Base-by-base conservation (phyloP, 1,140 invertebrate species). In the Drosophila busckii region DNA sequence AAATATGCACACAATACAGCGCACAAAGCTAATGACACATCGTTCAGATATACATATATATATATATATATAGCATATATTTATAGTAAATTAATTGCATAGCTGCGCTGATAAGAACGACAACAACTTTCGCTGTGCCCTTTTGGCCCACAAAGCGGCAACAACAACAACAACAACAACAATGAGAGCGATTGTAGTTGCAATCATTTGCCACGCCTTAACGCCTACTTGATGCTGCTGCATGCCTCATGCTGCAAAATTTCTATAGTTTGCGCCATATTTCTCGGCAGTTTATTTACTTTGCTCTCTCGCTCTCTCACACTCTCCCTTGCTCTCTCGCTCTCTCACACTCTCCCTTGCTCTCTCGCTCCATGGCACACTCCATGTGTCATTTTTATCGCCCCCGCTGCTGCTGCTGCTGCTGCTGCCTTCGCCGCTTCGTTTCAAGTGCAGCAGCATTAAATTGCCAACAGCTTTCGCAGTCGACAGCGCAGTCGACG, bases 311-410 rank as follows among this genome's bases (percentile, higher is more conserved):
- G n/a, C n/a, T n/a, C n/a, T n/a, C n/a, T n/a, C n/a, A n/a, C n/a
- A n/a, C n/a, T n/a, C n/a, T n/a, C n/a, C n/a, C n/a, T n/a, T n/a
- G n/a, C n/a, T n/a, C n/a, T n/a, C n/a, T n/a, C n/a, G n/a, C n/a
- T n/a, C n/a, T n/a, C n/a, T n/a, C n/a, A n/a, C n/a, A n/a, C n/a
- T n/a, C n/a, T n/a, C n/a, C n/a, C n/a, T n/a, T n/a, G n/a, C n/a
- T n/a, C n/a, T n/a, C n/a, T n/a, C n/a, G 26, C 13, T 13, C 12
- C 38, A 25, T 23, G 31, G 19, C 45, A 26, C 50, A 54, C 50
- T 35, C 31, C 50, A 54, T 44, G 50, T 54, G 50, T 54, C 50
- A 54, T 44, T 54, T 54, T 54, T 54, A 54, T 54, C 40, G 50
- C 38, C 4, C 22, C 17, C 41, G 41, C 8, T 19, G 26, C 22